phyloP scores from a whole-genome alignment of 2,797 vertebrate species.

The Tamandua tetradactyla region DNA sequence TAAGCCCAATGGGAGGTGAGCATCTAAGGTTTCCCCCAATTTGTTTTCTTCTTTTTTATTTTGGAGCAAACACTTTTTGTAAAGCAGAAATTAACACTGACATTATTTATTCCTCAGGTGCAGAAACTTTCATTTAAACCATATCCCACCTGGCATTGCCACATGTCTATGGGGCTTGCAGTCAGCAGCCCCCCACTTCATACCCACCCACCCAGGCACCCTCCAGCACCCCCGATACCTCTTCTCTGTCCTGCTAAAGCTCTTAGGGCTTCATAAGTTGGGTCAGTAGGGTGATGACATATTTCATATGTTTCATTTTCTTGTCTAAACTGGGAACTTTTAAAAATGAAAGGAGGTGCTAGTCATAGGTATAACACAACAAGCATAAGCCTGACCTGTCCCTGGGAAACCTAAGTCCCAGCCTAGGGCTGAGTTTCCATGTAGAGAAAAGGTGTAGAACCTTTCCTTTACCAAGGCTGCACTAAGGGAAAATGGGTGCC shows the following conservation, averaged over 20 bases:
- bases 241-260: rapidly evolving
- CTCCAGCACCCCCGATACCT: rapidly evolving
- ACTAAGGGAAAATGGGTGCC: background rate
- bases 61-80: background rate
- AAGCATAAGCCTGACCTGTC: background rate
- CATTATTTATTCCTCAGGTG: background rate
- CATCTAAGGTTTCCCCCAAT: background rate
- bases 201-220: background rate
- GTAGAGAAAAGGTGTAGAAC: background rate
- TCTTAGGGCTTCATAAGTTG: background rate
- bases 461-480: background rate
- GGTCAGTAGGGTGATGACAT: background rate
- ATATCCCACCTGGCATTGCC: background rate
- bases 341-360: background rate
- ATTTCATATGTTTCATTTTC: background rate
- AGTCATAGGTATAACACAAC: background rate
- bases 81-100: background rate
- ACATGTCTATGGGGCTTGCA: background rate
- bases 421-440: background rate
- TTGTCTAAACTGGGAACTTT: background rate
- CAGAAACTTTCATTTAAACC: background rate
- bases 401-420: background rate
- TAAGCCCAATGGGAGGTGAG: background rate
- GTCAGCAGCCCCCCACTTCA: too few species aligned
- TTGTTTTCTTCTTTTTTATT: background rate